Base-by-base conservation (phyloP, 1,140 invertebrate species). In the Drosophila lini region DNA sequence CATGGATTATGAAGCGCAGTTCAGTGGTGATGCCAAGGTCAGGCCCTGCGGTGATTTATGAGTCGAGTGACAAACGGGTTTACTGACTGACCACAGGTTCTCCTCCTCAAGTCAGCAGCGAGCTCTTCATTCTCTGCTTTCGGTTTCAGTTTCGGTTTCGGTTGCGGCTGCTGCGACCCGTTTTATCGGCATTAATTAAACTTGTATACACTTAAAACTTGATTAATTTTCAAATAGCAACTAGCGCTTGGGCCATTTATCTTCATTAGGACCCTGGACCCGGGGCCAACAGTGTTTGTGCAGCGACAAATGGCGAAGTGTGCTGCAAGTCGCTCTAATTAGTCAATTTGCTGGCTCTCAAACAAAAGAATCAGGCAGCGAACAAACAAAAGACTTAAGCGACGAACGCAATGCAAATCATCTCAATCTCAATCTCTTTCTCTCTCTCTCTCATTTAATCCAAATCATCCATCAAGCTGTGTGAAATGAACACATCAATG, bases 131-230 rank as follows among this genome's bases (percentile, higher is more conserved):
- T 65, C 56, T 36, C 69, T 34, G 52, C 36, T 32, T 56, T 70
- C 59, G 47, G 62, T 56, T 79, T 67, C 60, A 47, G 44, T 19
- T 44, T 19, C 73, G 31, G 74, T 53, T 53, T 53, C 32, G 15
- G 40, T 8, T 41, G 22, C 44, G 32, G 71, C 57, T 44, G 22
- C 53, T 45, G 25, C 53, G 61, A 74, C 68, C 65, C 65, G 84
- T 88, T 89, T 55, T 84, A 89, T 89, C 84, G 74, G 84, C 65
- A 89, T 89, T 89, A 89, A 89, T 89, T 89, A 88, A 78, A 79
- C 65, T 78, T 80, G 64, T 71, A 71, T 69, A 71, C 65, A 34
- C 59, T 55, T 38, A 25, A 31, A 71, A 57, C 69, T 89, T 89
- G 84, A 89, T 89, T 89, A 78, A 84, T n/a, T 89, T 84, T 67